Evolutionary conservation across 2,113 vertebrate genomes (phyloP).

Genomic region (Apeltes quadracus): DNA sequence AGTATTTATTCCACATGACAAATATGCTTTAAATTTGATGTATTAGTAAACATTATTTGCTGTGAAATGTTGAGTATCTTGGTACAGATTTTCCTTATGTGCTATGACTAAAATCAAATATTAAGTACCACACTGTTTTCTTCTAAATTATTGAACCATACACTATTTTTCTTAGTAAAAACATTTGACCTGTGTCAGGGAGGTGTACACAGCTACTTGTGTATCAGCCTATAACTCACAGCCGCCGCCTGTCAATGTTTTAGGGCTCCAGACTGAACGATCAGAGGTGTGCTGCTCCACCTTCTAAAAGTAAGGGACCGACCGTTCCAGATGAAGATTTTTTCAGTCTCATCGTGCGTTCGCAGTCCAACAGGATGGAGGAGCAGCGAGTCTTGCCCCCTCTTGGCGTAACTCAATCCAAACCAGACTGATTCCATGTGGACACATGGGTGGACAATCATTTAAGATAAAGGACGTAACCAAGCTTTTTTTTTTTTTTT

Average conservation of each 20-base stretch:
- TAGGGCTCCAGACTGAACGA: constrained; percentile 94
- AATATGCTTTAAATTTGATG: not conserved
- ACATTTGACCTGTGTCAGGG: not conserved
- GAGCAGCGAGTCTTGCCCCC: constrained; percentile 91
- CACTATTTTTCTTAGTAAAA: too few relatives aligned
- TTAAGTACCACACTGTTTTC: not conserved
- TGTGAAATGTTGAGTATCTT: not conserved
- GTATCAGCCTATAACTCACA: not conserved
- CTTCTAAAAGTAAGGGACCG: constrained; percentile 80
- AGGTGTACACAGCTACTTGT: not conserved
- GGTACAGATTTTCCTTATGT: not conserved
- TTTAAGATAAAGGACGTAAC: constrained; percentile 39
- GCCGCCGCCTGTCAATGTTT: not conserved
- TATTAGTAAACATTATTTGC: not conserved
- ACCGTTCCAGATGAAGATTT: constrained; percentile 97
- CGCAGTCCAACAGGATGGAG: constrained; percentile 94
- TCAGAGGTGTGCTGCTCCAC: constrained; percentile 90
- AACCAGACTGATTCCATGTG: constrained; percentile 77
- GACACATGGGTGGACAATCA: not conserved
- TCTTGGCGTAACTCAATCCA: constrained; percentile 66
- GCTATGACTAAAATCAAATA: not conserved
- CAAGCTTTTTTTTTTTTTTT: not conserved
- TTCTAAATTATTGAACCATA: too few relatives aligned
- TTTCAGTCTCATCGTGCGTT: constrained; percentile 92
- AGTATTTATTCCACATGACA: not conserved